These are phyloP conservation scores for Lasioglossum lativentre DNA, from an alignment of 2,888 invertebrate genomes.

Conservation along the genomic window DNA sequence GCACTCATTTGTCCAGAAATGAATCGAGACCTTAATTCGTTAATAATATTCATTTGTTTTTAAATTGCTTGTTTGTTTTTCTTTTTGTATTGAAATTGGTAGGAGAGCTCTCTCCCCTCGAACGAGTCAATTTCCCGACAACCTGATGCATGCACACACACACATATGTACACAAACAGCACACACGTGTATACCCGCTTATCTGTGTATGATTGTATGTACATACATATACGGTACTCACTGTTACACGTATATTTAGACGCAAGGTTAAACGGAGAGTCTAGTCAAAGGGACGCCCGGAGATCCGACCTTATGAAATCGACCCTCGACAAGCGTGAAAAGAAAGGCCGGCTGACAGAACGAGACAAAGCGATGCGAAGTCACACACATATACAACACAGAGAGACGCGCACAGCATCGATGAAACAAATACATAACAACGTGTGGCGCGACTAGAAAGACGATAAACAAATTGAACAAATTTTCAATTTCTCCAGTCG, in stretches of 20 bases:
- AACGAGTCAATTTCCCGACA: constrained; percentile 5
- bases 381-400: background rate
- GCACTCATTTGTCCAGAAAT: background rate
- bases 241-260: constrained; percentile 56
- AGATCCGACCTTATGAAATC: constrained; percentile 57
- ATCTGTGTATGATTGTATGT: constrained; percentile 33
- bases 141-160: constrained; percentile 23
- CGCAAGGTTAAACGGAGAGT: constrained; percentile 52
- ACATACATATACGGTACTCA: constrained; percentile 18
- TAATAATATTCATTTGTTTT: background rate
- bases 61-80: background rate
- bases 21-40: background rate
- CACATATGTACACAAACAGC: background rate
- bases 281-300: constrained; percentile 54
- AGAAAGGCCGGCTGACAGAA: constrained; percentile 2
- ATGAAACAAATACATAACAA: background rate
- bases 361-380: constrained; percentile 11
- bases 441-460: background rate
- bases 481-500: background rate
- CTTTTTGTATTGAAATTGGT: background rate
- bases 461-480: background rate
- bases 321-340: constrained; percentile 51
- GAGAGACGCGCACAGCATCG: background rate
- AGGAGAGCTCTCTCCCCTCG: background rate
- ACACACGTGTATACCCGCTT: constrained; percentile 2